Base-by-base conservation (phyloP, 2,888 invertebrate genomes). In the Polia nebulosa region DNA sequence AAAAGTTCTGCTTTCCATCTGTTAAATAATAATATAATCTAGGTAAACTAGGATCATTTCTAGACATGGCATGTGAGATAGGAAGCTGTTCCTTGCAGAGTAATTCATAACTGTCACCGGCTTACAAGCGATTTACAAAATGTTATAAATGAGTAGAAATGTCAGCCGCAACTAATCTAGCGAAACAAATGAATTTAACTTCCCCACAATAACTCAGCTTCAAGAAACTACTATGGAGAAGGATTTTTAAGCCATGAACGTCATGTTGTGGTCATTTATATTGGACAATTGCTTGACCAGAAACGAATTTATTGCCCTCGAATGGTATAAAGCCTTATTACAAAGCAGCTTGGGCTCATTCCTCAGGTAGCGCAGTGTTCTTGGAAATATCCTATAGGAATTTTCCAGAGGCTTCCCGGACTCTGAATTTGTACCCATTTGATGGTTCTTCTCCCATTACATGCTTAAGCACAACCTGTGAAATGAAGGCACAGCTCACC, bases 71-170 rank as follows among this genome's bases (percentile, higher is more conserved):
- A 67, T 71, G 55, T 65, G 67, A 59, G 56, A 59, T 57, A 39
- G 22, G 49, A 55, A 73, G 77, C 78, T 39, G 32, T 72, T 71
- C 71, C 70, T 78, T 61, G 68, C 64, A 63, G 76, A 67, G 81
- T 85, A 85, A 88, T 88, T 88, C 87, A 89, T 90, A 86, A 83
- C 87, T 84, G 89, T 89, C 87, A 78, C 73, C 79, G 78, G 82
- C 85, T 90, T 87, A 87, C 82, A 78, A 84, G 86, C 86, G 86
- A 87, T 89, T 89, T 89, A 87, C 87, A 88, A 90, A 90, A 90
- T 85, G 86, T 87, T 87, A 89, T 89, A 87, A 87, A 89, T 84
- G 88, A 87, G 81, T 82, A 72, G 72, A 79, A 69, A 79, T 79
- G 82, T 83, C 85, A 74, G 76, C 84, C 79, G 66, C 82, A 87